Conservation (phyloP, 1,140 invertebrate genomes). For the Papilio polyxenes region DNA sequence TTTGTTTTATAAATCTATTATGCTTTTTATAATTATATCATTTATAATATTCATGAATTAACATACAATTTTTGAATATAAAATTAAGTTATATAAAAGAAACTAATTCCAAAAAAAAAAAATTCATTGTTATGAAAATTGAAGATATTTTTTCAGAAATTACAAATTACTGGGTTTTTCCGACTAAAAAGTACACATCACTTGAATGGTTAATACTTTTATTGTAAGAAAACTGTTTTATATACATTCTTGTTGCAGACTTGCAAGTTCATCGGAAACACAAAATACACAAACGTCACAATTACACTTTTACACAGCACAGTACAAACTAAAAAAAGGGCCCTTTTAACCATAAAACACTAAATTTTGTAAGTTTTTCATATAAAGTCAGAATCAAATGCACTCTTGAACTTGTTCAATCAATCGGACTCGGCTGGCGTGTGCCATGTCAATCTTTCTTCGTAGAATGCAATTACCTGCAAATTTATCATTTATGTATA, state of each 20-base stretch:
- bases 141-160: too few relatives aligned
- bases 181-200: neutral
- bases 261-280: neutral
- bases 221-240: neutral
- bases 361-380: constrained; percentile 19
- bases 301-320: neutral
- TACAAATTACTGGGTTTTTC: too few relatives aligned
- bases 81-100: too few relatives aligned
- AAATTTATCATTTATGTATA: constrained; percentile 40
- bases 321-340: neutral
- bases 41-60: too few relatives aligned
- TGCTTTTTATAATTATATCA: too few relatives aligned
- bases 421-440: constrained; percentile 88
- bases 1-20: too few relatives aligned
- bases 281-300: too few relatives aligned
- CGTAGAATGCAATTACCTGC: constrained; percentile 95
- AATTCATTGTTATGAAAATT: too few relatives aligned
- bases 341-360: neutral
- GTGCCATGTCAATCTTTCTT: constrained; percentile 96
- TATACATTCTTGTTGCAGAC: neutral
- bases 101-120: too few relatives aligned
- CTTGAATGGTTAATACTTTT: neutral
- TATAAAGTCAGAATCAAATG: constrained; percentile 5
- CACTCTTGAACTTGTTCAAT: constrained; percentile 37
- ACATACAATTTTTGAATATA: too few relatives aligned